Percentiles rank a stretch among this genome's conserved stretches.
phyloP scores from a whole-genome alignment of 2,888 invertebrate genomes.

The Clepsis dumicolana region DNA sequence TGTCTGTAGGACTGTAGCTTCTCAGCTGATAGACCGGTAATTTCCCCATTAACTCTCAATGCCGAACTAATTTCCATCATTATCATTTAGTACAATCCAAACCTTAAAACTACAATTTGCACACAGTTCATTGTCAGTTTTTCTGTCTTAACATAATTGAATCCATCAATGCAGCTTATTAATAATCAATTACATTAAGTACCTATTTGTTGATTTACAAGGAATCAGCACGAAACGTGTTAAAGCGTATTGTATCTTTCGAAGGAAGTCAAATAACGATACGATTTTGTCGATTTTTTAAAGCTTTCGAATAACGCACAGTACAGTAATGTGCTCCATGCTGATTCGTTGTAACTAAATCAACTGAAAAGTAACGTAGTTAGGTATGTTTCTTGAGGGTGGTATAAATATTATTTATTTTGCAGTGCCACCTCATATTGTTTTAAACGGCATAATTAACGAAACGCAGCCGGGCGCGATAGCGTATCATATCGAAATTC shows the following conservation, averaged over 20 bases:
- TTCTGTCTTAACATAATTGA: conserved; percentile 33
- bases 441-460: conserved; percentile 55
- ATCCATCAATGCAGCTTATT: conserved; percentile 47
- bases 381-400: conserved; percentile 21
- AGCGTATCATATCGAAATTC: conserved; percentile 62
- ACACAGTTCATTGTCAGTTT: background rate
- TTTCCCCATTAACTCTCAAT: background rate
- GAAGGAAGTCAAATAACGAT: no score
- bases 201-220: conserved; percentile 48
- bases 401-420: conserved; percentile 22
- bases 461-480: conserved; percentile 51
- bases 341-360: no score
- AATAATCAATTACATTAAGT: conserved; percentile 55
- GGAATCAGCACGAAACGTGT: conserved; percentile 48
- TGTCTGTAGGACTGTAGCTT: no score
- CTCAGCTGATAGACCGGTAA: no score
- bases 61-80: background rate
- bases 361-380: no score
- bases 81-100: background rate
- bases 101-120: background rate
- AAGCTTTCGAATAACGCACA: no score
- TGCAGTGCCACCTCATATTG: conserved; percentile 29
- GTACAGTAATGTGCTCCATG: no score
- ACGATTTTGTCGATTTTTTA: no score
- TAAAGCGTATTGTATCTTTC: background rate